Base-by-base conservation (phyloP, 2,797 vertebrate species). In the Salmo trutta region DNA sequence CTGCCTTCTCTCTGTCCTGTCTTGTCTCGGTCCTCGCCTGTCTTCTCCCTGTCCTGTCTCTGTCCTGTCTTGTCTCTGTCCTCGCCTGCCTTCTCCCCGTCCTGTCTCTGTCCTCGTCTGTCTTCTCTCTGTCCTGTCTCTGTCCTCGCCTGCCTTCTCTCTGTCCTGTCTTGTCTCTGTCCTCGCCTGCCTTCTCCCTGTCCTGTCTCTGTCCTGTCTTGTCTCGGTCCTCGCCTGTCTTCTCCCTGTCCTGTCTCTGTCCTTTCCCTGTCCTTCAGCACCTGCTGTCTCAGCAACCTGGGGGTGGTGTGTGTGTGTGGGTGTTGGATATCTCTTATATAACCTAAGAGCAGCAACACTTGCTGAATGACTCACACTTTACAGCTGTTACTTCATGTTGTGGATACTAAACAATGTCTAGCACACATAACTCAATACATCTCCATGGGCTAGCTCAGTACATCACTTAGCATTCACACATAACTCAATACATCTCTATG, bases 271-370 rank as follows among this genome's bases (percentile, higher is more conserved):
- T 82, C 89, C 88, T 91, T 78, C 82, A 86, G 82, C 79, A 88
- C n/a, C 6, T 2, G 86, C 88, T 83, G 90, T 85, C 79, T 90
- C 90, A 90, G 90, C 88, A 84, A 27, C 2, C 41, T 47, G 10
- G 10, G 41, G 41, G 8, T 12, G 31, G 31, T 33, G 31, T 33
- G 33, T 33, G 33, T 36, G 33, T 41, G 83, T 65, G 71, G 76
- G 71, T 19, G 82, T 12, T 27, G 70, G 80, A 41, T 83, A 6
- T 81, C 78, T 90, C 85, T 85, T 82, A 82, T 84, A 79, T 47
- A 47, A 47, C 41, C 8, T 47, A 47, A 85, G 31, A 36, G 70
- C 51, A 53, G n/a, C 41, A 47, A 47, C 41, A 47, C 10, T 47
- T 47, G 41, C 41, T 47, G 53, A 21, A 24, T 53, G n/a, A 53